Evolutionary conservation across 2,113 vertebrate genomes (phyloP).

Genomic region (Madoqua kirkii): DNA sequence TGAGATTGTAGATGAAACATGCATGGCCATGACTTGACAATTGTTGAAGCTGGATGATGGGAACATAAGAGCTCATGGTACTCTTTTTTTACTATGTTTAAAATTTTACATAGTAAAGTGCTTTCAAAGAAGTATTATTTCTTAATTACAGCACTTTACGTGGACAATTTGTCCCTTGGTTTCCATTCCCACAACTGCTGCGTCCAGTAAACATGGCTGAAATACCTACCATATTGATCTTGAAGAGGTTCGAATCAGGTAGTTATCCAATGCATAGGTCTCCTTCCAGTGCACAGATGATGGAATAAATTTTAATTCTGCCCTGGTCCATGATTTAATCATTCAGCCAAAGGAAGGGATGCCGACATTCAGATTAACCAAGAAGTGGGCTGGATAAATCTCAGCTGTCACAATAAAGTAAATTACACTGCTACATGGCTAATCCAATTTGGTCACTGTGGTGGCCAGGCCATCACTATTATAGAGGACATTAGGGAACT

Average conservation of each 20-base stretch:
- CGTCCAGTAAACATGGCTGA: neutral
- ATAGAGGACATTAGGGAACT: neutral
- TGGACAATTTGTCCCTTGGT: neutral
- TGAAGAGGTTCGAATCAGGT: neutral
- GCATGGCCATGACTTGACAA: neutral
- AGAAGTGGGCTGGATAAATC: neutral
- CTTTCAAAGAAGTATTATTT: neutral
- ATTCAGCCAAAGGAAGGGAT: neutral
- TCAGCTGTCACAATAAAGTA: neutral
- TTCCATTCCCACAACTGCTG: neutral
- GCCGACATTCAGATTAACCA: neutral
- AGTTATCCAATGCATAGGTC: neutral
- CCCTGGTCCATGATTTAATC: neutral
- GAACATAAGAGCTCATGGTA: neutral
- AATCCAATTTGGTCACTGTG: neutral
- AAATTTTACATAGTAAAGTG: neutral
- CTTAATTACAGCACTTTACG: neutral
- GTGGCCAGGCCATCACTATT: neutral
- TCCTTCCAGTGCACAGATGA: neutral
- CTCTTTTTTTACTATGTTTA: neutral
- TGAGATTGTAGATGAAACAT: neutral
- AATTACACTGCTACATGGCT: neutral
- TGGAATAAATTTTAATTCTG: neutral
- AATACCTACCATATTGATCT: neutral
- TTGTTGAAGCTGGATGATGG: neutral